Base-by-base conservation (phyloP, 2,113 vertebrate species). In the Coracopsis vasa region DNA sequence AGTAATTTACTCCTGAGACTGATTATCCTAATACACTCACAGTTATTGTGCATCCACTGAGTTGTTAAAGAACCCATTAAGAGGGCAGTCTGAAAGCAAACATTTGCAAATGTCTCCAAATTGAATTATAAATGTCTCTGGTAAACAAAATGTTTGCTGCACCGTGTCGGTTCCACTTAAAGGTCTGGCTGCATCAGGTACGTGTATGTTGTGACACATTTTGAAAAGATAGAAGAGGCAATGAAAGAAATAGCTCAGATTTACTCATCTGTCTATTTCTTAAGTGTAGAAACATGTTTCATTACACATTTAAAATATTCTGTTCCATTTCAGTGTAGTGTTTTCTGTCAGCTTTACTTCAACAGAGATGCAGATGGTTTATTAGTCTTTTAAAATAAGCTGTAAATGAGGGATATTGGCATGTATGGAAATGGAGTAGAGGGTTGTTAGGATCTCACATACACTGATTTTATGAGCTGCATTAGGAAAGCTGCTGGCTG, bases 51-150 rank as follows among this genome's bases (percentile, higher is more conserved):
- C 91, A 90, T 97, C 90, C 95, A 78, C 73, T 50, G 92, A 94
- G 83, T 94, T 95, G 96, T 94, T 96, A 94, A 95, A 96, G 89
- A 90, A 78, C 81, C 88, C 90, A 92, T 88, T 95, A 96, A 86
- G 80, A 86, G 96, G 78, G 39, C 56, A 84, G 44, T 93, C 92
- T 94, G 79, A 97, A 96, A 97, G 82, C 84, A 92, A 96, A 69
- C 88, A 60, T 95, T 97, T 96, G 96, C 90, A 97, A 95, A 95
- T 95, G 95, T 92, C 86, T 92, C 83, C 77, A 90, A 94, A 97
- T 96, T 96, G 94, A 97, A 95, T 98, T 97, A 96, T 80, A 84
- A 94, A 93, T 89, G 70, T 92, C 31, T 79, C 91, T 94, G 91
- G 88, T 97, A 79, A 66, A 51, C 84, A 81, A 89, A 86, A 66